These are phyloP conservation scores for Panagrolaimus sp. DNA, from an alignment of 1,140 invertebrate genomes.

Conservation along the genomic window DNA sequence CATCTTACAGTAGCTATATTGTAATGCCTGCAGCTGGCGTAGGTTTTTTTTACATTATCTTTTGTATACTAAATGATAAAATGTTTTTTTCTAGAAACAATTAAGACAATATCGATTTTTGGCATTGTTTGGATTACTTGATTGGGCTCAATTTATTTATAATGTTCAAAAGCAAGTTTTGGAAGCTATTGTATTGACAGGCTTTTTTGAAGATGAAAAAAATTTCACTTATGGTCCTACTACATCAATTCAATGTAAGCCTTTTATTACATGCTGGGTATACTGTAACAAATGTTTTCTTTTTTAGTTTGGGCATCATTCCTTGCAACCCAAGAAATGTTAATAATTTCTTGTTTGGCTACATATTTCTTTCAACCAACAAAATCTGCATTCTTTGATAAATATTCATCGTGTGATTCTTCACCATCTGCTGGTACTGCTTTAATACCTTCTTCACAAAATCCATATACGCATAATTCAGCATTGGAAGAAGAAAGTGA, in stretches of 20 bases:
- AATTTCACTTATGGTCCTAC: constrained; percentile 43
- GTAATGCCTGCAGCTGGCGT: constrained; percentile 48
- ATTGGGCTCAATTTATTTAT: constrained; percentile 44
- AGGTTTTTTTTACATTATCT: constrained; percentile 9
- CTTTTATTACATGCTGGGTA: neutral
- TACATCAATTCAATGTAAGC: constrained; percentile 45
- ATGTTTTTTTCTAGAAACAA: constrained; percentile 17
- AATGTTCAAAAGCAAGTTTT: constrained; percentile 49
- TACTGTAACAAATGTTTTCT: neutral
- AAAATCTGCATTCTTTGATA: constrained; percentile 10
- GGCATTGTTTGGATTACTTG: constrained; percentile 46
- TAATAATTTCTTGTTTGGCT: constrained; percentile 41
- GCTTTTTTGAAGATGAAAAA: constrained; percentile 30
- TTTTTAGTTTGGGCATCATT: constrained; percentile 52
- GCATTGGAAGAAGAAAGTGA: too few relatives aligned
- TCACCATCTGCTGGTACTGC: too few relatives aligned
- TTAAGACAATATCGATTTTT: constrained; percentile 38
- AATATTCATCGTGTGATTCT: neutral
- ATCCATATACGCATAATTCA: too few relatives aligned
- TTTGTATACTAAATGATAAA: too few relatives aligned
- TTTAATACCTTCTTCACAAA: too few relatives aligned
- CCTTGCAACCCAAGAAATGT: constrained; percentile 49
- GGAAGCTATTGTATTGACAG: constrained; percentile 44
- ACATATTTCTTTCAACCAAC: constrained; percentile 36
- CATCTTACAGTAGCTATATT: constrained; percentile 53